Conservation (phyloP, 2,797 vertebrate genomes). For the Crocidura indochinensis region DNA sequence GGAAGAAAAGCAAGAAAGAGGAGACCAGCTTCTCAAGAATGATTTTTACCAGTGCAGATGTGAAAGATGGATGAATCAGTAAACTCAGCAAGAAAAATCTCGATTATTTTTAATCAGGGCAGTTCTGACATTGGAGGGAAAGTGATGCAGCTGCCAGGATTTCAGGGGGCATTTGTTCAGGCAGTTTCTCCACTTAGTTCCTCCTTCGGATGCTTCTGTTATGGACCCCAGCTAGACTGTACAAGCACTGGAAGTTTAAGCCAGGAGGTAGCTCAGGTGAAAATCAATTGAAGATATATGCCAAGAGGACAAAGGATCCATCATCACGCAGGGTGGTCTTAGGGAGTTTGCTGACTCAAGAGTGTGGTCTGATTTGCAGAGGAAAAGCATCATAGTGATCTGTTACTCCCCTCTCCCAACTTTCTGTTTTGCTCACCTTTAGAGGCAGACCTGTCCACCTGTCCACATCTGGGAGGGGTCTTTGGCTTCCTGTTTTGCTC, state of each 20-base stretch:
- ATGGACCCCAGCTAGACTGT: background rate
- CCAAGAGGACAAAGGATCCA: background rate
- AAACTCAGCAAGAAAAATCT: constrained; percentile 64
- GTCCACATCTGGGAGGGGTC: too few species aligned
- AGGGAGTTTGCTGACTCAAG: constrained; percentile 2
- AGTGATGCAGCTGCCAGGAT: background rate
- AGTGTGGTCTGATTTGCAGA: constrained; percentile 53
- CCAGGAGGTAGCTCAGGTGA: background rate
- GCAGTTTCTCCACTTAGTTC: constrained; percentile 15
- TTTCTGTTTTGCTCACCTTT: too few species aligned
- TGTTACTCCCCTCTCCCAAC: too few species aligned
- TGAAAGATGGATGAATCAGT: constrained; percentile 44
- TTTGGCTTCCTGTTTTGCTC: background rate
- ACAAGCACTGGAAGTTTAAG: constrained; percentile 20
- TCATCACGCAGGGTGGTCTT: background rate
- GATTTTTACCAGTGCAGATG: constrained; percentile 48
- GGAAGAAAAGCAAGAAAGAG: background rate
- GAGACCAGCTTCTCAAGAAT: constrained; percentile 56
- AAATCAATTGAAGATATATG: background rate
- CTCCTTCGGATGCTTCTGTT: background rate
- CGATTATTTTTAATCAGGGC: constrained; percentile 59
- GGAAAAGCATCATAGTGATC: background rate
- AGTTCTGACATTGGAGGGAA: background rate
- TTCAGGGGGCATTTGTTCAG: background rate
- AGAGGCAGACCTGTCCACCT: too few species aligned